phyloP scores from a whole-genome alignment of 2,888 invertebrate genomes.

The Watsonalla cultraria region DNA sequence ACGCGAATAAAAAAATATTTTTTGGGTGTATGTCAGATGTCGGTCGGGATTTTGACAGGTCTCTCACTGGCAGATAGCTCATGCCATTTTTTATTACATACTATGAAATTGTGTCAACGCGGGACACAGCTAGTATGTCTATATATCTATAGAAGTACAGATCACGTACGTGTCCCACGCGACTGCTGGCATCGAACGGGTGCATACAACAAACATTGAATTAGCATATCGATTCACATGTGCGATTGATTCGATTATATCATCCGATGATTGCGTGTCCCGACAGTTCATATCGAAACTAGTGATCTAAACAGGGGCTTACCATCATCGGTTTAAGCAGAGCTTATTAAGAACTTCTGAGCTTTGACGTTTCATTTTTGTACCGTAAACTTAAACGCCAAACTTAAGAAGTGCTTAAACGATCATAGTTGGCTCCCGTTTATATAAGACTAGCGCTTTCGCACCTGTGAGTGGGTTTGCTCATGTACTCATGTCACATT shows the following conservation, averaged over 20 bases:
- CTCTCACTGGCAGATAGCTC: too few relatives aligned
- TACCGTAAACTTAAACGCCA: too few relatives aligned
- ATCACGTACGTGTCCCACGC: conserved; percentile 18
- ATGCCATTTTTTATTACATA: neutral
- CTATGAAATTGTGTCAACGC: neutral
- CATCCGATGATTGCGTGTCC: conserved; percentile 39
- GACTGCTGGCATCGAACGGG: conserved; percentile 26
- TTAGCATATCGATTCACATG: conserved; percentile 35
- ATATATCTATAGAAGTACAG: conserved; percentile 10
- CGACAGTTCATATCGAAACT: conserved; percentile 20
- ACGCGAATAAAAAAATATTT: too few relatives aligned
- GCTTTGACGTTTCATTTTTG: too few relatives aligned
- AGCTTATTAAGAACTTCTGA: too few relatives aligned
- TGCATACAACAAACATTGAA: conserved; percentile 49
- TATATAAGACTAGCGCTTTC: neutral
- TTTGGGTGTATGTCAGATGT: too few relatives aligned
- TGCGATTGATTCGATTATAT: conserved; percentile 33
- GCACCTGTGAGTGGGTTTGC: neutral
- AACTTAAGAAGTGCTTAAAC: too few relatives aligned
- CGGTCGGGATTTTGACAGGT: too few relatives aligned
- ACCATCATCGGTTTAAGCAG: too few relatives aligned
- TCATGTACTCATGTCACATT: too few relatives aligned
- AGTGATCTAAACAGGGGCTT: neutral
- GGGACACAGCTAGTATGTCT: neutral
- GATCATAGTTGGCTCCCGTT: too few relatives aligned